phyloP scores from a whole-genome alignment of 2,888 invertebrate species.

The Agrochola lota region DNA sequence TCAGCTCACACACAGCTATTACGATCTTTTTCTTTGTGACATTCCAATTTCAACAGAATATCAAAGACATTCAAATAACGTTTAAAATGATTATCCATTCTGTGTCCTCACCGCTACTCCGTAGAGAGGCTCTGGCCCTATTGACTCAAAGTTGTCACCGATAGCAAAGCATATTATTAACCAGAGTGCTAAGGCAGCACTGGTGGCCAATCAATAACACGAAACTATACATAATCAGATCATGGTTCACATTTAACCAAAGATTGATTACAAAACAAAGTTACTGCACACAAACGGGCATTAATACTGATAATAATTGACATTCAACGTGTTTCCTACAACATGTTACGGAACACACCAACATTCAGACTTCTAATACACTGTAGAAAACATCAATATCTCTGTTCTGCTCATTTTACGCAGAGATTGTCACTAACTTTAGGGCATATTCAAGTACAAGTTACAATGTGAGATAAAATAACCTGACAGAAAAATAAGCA shows the following conservation, averaged over 20 bases:
- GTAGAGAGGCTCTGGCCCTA: neutral
- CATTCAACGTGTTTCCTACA: constrained; percentile 16
- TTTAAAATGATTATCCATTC: neutral
- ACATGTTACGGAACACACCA: constrained; percentile 16
- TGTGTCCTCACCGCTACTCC: constrained; percentile 5
- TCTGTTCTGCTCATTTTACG: constrained; percentile 48
- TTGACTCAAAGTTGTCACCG: constrained; percentile 4
- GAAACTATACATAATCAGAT: constrained; percentile 28
- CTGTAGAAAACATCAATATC: constrained; percentile 20
- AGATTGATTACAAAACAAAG: constrained; percentile 66
- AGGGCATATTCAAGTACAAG: constrained; percentile 52
- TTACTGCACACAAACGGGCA: constrained; percentile 71
- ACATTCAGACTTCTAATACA: constrained; percentile 26
- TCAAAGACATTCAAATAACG: neutral
- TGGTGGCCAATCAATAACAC: constrained; percentile 14
- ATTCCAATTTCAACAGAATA: constrained; percentile 15
- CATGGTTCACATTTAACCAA: constrained; percentile 67
- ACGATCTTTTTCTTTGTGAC: neutral
- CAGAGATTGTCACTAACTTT: constrained; percentile 40
- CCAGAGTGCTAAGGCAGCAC: constrained; percentile 14
- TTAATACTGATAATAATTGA: constrained; percentile 62
- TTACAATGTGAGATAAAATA: constrained; percentile 32
- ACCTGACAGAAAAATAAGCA: constrained; percentile 35
- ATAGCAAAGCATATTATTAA: neutral
- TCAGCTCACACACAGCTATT: neutral